These are phyloP conservation scores for Lordiphosa stackelbergi DNA, from an alignment of 1,140 invertebrate species.

Conservation along the genomic window DNA sequence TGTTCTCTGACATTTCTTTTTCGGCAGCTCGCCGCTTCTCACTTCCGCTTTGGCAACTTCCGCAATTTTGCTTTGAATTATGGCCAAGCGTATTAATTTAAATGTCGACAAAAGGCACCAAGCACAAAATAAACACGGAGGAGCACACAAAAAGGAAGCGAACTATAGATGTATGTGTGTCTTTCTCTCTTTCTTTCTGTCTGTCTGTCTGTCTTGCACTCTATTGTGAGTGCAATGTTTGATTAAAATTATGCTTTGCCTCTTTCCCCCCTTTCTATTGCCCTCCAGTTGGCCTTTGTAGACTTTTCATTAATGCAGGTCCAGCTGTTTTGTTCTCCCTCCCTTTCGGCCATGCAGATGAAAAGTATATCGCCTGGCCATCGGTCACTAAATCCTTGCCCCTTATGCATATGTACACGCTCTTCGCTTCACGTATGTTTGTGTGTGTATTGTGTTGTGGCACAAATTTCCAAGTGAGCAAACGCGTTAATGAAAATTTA, in stretches of 20 bases:
- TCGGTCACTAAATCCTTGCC: slow-evolving; percentile 18
- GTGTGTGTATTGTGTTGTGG: slow-evolving; percentile 5
- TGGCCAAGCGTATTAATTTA: slow-evolving; percentile 75
- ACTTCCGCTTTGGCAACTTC: slow-evolving; percentile 75
- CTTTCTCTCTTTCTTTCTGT: slow-evolving; percentile 5
- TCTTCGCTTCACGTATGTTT: background rate
- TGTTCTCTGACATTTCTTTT: slow-evolving; percentile 27
- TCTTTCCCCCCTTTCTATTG: slow-evolving; percentile 38
- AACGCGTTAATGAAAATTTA: slow-evolving; percentile 69
- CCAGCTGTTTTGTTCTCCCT: slow-evolving; percentile 13
- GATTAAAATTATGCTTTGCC: slow-evolving; percentile 68
- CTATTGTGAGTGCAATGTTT: slow-evolving; percentile 61
- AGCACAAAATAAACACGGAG: slow-evolving; percentile 58
- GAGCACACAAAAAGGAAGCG: slow-evolving; percentile 33
- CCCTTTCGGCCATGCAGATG: background rate
- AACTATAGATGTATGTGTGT: slow-evolving; percentile 25
- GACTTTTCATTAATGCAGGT: slow-evolving; percentile 65
- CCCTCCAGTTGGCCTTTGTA: slow-evolving; percentile 61
- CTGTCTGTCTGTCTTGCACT: too few relatives aligned
- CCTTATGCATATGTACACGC: slow-evolving; percentile 10
- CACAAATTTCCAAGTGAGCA: slow-evolving; percentile 59
- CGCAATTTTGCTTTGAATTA: slow-evolving; percentile 76
- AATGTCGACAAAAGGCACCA: slow-evolving; percentile 69
- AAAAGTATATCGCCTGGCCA: slow-evolving; percentile 8
- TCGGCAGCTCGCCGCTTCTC: slow-evolving; percentile 61